Evolutionary conservation across 2,797 vertebrate genomes (phyloP).

Genomic region (Calcarius lapponicus): DNA sequence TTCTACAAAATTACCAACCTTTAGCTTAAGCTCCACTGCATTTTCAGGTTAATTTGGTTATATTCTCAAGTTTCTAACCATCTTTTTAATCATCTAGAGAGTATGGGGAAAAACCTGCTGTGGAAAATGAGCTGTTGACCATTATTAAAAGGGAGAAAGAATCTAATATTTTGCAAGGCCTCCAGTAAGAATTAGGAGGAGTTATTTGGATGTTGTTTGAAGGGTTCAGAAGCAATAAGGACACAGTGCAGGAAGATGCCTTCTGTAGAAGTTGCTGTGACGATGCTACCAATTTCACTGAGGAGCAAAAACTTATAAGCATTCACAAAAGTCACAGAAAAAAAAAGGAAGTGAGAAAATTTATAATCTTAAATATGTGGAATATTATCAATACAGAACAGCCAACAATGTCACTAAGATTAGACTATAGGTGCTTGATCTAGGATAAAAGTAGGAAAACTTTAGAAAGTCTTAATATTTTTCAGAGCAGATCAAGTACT

Average conservation of each 20-base stretch:
- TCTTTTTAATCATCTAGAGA: neutral
- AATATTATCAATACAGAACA: neutral
- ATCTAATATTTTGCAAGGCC: neutral
- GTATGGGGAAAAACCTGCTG: neutral
- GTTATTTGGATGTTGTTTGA: neutral
- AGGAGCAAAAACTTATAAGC: neutral
- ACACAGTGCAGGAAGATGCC: fast-evolving
- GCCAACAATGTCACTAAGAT: neutral
- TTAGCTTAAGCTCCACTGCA: neutral
- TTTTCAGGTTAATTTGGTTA: neutral
- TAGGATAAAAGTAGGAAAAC: neutral
- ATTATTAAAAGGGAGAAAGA: fast-evolving
- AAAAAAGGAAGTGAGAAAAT: neutral
- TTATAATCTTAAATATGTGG: neutral
- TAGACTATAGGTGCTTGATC: neutral
- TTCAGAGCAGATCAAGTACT: neutral
- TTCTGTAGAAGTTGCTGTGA: neutral
- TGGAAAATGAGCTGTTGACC: neutral
- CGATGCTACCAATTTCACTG: neutral
- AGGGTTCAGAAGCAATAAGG: neutral
- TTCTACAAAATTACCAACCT: neutral
- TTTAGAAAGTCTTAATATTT: neutral
- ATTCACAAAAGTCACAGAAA: neutral
- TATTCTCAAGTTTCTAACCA: neutral
- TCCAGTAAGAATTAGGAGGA: neutral